Evolutionary conservation across 2,888 invertebrate genomes (phyloP), one percentile per base, ranked within the genome.

Genomic region (Caenorhabditis sp.): DNA sequence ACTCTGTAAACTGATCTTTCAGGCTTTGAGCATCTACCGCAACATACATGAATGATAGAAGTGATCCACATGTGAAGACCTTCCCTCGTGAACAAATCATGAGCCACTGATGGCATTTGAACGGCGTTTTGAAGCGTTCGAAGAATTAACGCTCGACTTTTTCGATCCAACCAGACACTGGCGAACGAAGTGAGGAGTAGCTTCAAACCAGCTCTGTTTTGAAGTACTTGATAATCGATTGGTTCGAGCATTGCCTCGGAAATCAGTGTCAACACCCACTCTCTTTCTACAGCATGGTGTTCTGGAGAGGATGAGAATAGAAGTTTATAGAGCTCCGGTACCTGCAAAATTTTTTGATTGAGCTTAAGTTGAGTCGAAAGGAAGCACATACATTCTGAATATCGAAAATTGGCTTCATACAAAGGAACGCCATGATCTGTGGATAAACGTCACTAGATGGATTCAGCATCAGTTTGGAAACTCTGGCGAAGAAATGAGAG

Each of bases 261-360:
- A 41, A 97, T 94, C 10, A 96, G 93, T 88, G 95, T 94, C 12
- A 97, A 93, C 44, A 96, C 95, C 95, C 97, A 97, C 31, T 94
- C 93, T 58, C 96, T 94, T 89, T 96, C 95, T 0, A 94, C 94
- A 24, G 94, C 94, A 86, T 91, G 92, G 92, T 93, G 92, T 90
- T 93, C 91, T 19, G 95, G 94, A 75, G 95, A 95, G 12, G 95
- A 94, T 84, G 95, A 96, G 91, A 96, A 95, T 91, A 97, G 95
- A 47, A 97, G 94, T 69, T 95, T 95, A 82, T 96, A 95, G 90
- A 97, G 95, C 92, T 97, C 97, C 0, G 97, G 97, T n/a, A 97
- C 84, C 68, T 74, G 68, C 56, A 51, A 28, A 54, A 70, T 12
- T 3, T n/a, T n/a, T n/a, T n/a, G n/a, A n/a, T n/a, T n/a, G n/a